These are phyloP conservation scores for Cryptophagus acutangulus DNA, from an alignment of 2,888 invertebrate genomes.

Conservation along the genomic window DNA sequence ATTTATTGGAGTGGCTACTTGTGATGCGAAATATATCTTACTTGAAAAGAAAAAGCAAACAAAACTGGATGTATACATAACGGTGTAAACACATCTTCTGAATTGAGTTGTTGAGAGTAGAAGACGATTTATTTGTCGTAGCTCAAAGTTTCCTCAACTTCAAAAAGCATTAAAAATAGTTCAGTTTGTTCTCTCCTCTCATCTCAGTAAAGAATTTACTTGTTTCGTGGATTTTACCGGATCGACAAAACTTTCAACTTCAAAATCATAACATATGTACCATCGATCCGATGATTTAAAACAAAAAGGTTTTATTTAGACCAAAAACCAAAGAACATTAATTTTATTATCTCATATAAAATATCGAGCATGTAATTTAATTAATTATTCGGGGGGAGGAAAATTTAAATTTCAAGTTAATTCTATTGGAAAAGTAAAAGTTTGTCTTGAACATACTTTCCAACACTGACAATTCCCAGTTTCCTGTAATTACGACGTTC, in stretches of 20 bases:
- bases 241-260: no score
- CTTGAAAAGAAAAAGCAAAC: constrained; percentile 19
- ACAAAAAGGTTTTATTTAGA: no score
- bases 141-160: constrained; percentile 17
- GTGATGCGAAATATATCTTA: constrained; percentile 19
- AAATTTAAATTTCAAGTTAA: no score
- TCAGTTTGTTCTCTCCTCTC: constrained; percentile 7
- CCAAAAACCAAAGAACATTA: no score
- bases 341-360: no score
- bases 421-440: constrained; percentile 14
- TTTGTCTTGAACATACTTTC: constrained; percentile 16
- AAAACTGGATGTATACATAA: constrained; percentile 19
- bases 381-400: no score
- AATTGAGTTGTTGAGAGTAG: constrained; percentile 20
- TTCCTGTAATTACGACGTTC: constrained; percentile 12
- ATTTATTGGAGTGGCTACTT: constrained; percentile 21
- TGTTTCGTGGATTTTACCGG: no score
- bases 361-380: no score
- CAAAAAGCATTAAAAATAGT: constrained; percentile 18
- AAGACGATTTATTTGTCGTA: constrained; percentile 19
- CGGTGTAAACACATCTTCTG: constrained; percentile 22
- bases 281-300: no score
- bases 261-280: no score
- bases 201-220: no score
- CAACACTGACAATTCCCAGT: constrained; percentile 16